These are phyloP conservation scores for Deroptyus accipitrinus DNA, from an alignment of 2,113 vertebrate species.

Conservation along the genomic window DNA sequence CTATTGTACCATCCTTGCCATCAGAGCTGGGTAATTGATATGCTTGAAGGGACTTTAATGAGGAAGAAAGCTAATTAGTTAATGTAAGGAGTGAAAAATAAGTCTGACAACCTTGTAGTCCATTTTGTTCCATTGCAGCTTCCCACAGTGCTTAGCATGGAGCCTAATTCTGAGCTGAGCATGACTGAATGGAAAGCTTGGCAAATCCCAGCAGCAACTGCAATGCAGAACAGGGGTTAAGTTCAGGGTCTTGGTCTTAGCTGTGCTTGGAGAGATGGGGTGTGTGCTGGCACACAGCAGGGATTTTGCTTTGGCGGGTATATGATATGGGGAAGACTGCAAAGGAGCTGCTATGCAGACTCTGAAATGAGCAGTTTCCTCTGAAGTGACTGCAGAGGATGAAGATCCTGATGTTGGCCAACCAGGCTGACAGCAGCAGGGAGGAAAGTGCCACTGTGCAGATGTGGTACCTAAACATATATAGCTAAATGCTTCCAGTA, in stretches of 20 bases:
- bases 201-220: background rate
- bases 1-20: constrained; percentile 46
- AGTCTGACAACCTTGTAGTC: constrained; percentile 37
- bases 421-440: background rate
- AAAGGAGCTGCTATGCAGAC: background rate
- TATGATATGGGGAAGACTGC: background rate
- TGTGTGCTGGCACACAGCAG: background rate
- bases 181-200: background rate
- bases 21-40: constrained; percentile 54
- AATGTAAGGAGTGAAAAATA: constrained; percentile 66
- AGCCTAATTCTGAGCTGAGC: background rate
- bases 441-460: background rate
- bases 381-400: background rate
- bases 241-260: background rate
- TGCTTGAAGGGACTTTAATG: constrained; percentile 67
- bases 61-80: constrained; percentile 71
- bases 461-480: background rate
- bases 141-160: constrained; percentile 30
- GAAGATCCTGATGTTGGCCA: background rate
- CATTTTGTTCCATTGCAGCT: constrained; percentile 30
- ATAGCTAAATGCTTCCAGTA: background rate
- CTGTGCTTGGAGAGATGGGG: background rate
- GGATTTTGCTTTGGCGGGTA: background rate
- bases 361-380: background rate
- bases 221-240: background rate